Conservation (phyloP, 2,888 invertebrate genomes). For the Hypena proboscidalis region DNA sequence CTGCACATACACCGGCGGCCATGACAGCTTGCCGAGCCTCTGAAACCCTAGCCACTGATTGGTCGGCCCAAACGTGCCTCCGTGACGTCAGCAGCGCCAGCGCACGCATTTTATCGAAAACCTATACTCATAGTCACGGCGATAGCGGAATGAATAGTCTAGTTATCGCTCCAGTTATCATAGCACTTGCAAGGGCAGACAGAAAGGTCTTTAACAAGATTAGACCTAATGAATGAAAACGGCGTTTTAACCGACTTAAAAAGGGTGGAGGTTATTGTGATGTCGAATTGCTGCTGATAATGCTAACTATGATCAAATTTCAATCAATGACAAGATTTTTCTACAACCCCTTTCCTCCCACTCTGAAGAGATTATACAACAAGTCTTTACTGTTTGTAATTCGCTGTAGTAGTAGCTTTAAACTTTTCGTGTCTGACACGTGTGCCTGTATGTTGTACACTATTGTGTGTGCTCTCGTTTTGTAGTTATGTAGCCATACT, state of each 20-base stretch:
- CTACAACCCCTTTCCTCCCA: too few relatives aligned
- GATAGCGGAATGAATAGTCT: slow-evolving; percentile 42
- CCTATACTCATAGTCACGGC: slow-evolving; percentile 45
- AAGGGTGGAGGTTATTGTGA: neutral
- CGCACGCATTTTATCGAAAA: slow-evolving; percentile 60
- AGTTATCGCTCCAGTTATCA: slow-evolving; percentile 1
- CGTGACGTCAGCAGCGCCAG: slow-evolving; percentile 66
- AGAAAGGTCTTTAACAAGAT: too few relatives aligned
- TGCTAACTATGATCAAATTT: too few relatives aligned
- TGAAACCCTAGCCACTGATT: slow-evolving; percentile 58
- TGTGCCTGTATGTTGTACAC: too few relatives aligned
- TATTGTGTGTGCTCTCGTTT: slow-evolving; percentile 44
- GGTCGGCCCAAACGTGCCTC: slow-evolving; percentile 66
- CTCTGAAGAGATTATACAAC: too few relatives aligned
- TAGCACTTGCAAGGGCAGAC: neutral
- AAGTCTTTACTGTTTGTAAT: too few relatives aligned
- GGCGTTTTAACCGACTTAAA: too few relatives aligned
- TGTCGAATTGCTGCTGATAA: too few relatives aligned
- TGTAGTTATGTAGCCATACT: slow-evolving; percentile 42
- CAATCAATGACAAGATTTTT: too few relatives aligned
- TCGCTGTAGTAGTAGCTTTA: too few relatives aligned
- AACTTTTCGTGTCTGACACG: too few relatives aligned
- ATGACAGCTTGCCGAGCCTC: slow-evolving; percentile 72
- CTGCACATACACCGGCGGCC: slow-evolving; percentile 50
- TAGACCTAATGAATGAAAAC: too few relatives aligned